A percentile compares a stretch with the other conserved stretches of the same genome.
These are phyloP conservation scores for Nesometra sesokonis DNA, from an alignment of 35 echinoderm and acorn worm species.

Conservation along the genomic window DNA sequence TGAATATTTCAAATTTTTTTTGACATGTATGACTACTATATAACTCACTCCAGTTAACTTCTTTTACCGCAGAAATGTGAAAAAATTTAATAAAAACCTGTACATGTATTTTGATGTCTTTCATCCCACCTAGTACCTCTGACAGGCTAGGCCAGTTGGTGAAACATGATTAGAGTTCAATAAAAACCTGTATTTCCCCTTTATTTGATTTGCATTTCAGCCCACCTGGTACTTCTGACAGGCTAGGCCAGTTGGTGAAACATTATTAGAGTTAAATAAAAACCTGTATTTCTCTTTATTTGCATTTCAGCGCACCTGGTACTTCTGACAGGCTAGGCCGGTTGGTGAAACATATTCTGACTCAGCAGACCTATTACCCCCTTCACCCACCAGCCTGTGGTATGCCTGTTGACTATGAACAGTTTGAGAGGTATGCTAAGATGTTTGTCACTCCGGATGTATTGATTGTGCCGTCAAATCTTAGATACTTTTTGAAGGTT, in stretches of 20 bases:
- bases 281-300: neutral
- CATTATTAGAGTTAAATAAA: too few relatives aligned
- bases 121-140: too few relatives aligned
- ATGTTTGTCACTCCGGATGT: slow-evolving; percentile 62
- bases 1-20: too few relatives aligned
- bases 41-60: too few relatives aligned
- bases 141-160: too few relatives aligned
- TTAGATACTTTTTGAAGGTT: slow-evolving; percentile 91
- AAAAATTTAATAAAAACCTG: neutral
- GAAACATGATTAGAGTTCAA: too few relatives aligned
- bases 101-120: neutral
- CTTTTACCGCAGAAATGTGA: too few relatives aligned
- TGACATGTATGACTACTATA: too few relatives aligned
- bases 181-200: neutral
- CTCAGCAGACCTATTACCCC: slow-evolving; percentile 82
- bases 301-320: slow-evolving; percentile 43
- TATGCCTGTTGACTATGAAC: slow-evolving; percentile 62
- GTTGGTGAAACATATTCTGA: slow-evolving; percentile 70
- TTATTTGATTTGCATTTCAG: slow-evolving; percentile 19
- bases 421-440: slow-evolving; percentile 59
- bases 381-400: slow-evolving; percentile 60
- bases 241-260: too few relatives aligned
- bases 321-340: slow-evolving; percentile 73
- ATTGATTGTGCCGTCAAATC: slow-evolving; percentile 65
- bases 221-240: too few relatives aligned